phyloP scores from a whole-genome alignment of 2,113 vertebrate species.

The Lepisosteus oculatus region DNA sequence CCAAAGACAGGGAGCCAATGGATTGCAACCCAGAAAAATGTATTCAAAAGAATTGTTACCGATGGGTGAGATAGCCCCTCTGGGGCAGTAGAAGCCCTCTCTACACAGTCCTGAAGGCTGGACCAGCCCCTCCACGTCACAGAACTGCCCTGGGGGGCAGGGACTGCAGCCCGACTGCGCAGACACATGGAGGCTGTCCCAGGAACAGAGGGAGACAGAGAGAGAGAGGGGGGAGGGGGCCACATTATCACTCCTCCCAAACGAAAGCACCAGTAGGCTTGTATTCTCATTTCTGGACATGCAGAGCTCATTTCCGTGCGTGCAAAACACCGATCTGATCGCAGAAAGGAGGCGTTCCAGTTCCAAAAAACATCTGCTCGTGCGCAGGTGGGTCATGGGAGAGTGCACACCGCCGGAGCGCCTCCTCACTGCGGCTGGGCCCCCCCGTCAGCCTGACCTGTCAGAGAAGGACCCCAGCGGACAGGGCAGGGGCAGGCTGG shows the following conservation, averaged over 20 bases:
- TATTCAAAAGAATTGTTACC: constrained; percentile 37
- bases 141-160: constrained; percentile 78
- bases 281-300: not conserved
- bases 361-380: too few species aligned
- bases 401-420: too few species aligned
- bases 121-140: constrained; percentile 65
- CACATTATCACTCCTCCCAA: not conserved
- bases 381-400: too few species aligned
- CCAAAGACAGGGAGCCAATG: too few species aligned
- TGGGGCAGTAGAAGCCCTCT: constrained; percentile 78
- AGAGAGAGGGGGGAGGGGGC: not conserved
- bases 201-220: constrained; percentile 6
- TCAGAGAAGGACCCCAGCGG: constrained; percentile 81
- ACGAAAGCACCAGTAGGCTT: too few species aligned
- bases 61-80: constrained; percentile 59
- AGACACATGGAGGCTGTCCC: constrained; percentile 63
- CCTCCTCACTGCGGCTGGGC: too few species aligned
- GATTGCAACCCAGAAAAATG: not conserved
- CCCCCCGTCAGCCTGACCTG: constrained; percentile 52
- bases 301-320: not conserved
- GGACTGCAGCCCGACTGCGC: constrained; percentile 61
- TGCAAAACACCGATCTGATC: not conserved
- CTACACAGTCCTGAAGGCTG: constrained; percentile 76
- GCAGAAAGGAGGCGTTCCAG: too few species aligned
- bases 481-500: constrained; percentile 70